Conservation (phyloP, 2,113 vertebrate genomes). For the Urocynchramus pylzowi region DNA sequence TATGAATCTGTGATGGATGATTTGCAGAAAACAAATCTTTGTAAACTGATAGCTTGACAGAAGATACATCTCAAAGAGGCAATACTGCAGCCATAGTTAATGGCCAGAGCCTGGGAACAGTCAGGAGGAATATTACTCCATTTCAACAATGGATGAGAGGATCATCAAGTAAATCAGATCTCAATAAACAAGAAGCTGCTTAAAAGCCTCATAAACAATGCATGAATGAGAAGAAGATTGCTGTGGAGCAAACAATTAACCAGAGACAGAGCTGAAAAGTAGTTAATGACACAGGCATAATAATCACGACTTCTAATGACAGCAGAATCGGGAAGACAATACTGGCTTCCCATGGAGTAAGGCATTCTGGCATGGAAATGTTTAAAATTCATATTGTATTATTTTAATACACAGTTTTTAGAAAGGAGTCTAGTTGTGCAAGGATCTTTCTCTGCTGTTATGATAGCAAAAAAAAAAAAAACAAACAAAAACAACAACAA, state of each 20-base stretch:
- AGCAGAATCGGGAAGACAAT: not conserved
- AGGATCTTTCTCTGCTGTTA: not conserved
- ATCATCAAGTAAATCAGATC: not conserved
- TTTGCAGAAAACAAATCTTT: not conserved
- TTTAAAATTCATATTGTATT: not conserved
- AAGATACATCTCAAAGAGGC: not conserved
- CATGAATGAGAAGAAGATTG: conserved; percentile 21
- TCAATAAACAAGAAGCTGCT: not conserved
- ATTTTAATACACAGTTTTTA: not conserved
- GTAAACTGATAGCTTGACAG: not conserved
- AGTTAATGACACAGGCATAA: not conserved
- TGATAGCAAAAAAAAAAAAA: not conserved
- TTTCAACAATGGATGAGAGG: not conserved
- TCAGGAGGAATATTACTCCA: not conserved
- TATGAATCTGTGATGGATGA: not conserved
- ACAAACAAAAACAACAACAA: no score
- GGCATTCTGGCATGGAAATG: not conserved
- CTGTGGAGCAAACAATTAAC: not conserved
- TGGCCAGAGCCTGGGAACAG: not conserved
- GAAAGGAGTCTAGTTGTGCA: not conserved
- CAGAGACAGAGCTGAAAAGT: not conserved
- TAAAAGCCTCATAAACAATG: conserved; percentile 43
- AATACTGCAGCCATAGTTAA: not conserved
- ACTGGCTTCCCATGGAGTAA: not conserved
- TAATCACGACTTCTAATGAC: not conserved